Evolutionary conservation across 2,113 vertebrate genomes (phyloP), one percentile per base, ranked within the genome.

Genomic region (Micromys minutus): DNA sequence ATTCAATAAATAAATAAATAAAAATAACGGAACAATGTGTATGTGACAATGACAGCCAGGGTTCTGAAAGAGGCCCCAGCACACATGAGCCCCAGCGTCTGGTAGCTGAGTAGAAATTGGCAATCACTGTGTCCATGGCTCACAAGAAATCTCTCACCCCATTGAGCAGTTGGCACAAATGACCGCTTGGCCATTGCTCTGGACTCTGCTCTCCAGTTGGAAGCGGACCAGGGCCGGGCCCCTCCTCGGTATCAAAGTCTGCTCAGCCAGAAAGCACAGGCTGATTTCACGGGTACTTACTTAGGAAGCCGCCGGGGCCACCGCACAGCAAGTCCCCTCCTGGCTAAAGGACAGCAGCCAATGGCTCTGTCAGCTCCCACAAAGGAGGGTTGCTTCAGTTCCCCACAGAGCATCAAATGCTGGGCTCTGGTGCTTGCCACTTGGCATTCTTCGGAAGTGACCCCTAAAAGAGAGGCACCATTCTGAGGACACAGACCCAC

Each of bases 11-110:
- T n/a, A n/a, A n/a, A n/a, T n/a, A n/a, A n/a, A n/a, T n/a, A n/a
- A n/a, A n/a, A 21, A 39, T 6, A 16, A 36, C 4, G 36, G 59
- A 67, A 42, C 13, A 3, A 1, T 39, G 39, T 61, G 4, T 1
- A 0, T n/a, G 2, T 1, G 2, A 52, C 26, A 15, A 3, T 31
- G 39, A 57, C 0, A 0, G 36, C 92, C 75, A 5, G 0, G 0
- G 52, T 17, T 45, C 36, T 0, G 2, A 45, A 74, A 11, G 52
- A 52, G 15, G 79, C 7, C 24, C 57, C n/a, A 24, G 29, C 17
- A 29, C 39, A 0, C 26, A 9, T 47, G 1, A 87, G 87, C 59
- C 3, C 19, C 6, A 5, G 8, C 26, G 15, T 31, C 21, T 0
- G 69, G 29, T 6, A 15, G 91, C 87, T 39, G 45, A 22, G 45